Percentiles rank a stretch among this genome's conserved stretches.
Conservation (phyloP, 1,140 invertebrate species). For the Orussus abietinus region DNA sequence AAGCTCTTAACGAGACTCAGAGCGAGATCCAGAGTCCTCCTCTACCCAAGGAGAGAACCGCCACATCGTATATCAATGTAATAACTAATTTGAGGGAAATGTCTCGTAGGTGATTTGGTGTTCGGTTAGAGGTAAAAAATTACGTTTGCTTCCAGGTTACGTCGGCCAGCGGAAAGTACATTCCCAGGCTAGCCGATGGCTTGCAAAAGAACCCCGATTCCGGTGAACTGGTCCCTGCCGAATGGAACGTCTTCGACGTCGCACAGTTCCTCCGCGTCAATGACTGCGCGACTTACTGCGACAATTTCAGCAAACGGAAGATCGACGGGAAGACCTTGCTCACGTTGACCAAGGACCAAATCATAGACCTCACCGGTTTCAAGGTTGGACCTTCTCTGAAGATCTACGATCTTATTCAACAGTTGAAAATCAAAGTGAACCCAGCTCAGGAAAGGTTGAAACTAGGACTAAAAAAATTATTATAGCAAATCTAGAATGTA, state of each 20-base stretch:
- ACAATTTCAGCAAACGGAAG: constrained; percentile 75
- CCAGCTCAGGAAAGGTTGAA: constrained; percentile 66
- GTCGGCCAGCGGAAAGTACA: constrained; percentile 57
- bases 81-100: constrained; percentile 15
- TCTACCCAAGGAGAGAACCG: constrained; percentile 58
- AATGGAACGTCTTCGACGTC: constrained; percentile 82
- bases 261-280: constrained; percentile 83
- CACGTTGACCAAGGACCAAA: constrained; percentile 81
- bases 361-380: constrained; percentile 83
- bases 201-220: constrained; percentile 44
- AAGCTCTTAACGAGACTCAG: constrained; percentile 41
- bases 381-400: constrained; percentile 93
- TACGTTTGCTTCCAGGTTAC: constrained; percentile 36
- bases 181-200: constrained; percentile 65
- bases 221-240: constrained; percentile 63
- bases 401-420: constrained; percentile 86
- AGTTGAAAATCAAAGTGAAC: constrained; percentile 79
- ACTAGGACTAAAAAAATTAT: constrained; percentile 50
- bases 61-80: constrained; percentile 61
- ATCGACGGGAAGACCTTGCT: constrained; percentile 79
- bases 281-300: constrained; percentile 84
- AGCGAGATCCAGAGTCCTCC: constrained; percentile 38
- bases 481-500: constrained; percentile 37
- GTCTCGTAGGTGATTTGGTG: constrained; percentile 1
- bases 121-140: constrained; percentile 1